Percentiles rank a stretch among this genome's conserved stretches.
phyloP scores from a whole-genome alignment of 1,140 invertebrate genomes.

The Drosophila simulans region DNA sequence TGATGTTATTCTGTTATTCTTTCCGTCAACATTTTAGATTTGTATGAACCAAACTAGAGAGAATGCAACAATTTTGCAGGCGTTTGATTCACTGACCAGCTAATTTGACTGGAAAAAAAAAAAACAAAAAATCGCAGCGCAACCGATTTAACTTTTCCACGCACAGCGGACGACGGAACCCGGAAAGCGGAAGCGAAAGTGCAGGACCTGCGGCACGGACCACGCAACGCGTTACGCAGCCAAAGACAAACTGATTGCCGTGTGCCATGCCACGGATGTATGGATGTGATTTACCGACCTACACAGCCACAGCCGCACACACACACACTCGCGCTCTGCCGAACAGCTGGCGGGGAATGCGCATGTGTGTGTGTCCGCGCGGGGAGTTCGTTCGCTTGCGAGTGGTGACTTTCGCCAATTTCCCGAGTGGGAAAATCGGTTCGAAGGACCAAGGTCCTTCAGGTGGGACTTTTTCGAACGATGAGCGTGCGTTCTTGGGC shows the following conservation, averaged over 20 bases:
- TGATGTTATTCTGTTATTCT: conserved; percentile 10
- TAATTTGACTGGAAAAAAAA: conserved; percentile 13
- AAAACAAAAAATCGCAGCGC: conserved; percentile 4
- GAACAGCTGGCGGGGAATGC: conserved; percentile 61
- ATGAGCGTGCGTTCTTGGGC: background rate
- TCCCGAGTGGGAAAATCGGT: background rate
- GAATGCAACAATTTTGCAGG: conserved; percentile 22
- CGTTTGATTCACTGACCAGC: conserved; percentile 17
- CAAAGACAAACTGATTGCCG: conserved; percentile 82
- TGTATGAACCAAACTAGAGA: background rate
- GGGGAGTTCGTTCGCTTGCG: conserved; percentile 11
- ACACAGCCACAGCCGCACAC: conserved; percentile 36
- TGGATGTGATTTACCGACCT: conserved; percentile 80
- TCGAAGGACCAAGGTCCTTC: background rate
- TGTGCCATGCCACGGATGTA: conserved; percentile 60
- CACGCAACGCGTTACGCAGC: conserved; percentile 80
- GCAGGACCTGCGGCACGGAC: conserved; percentile 43
- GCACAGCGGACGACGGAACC: conserved; percentile 14
- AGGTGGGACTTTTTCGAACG: conserved; percentile 3
- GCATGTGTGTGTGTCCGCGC: conserved; percentile 54
- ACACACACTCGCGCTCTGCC: conserved; percentile 28
- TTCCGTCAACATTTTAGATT: background rate
- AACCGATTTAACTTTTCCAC: conserved; percentile 9
- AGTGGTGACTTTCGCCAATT: conserved; percentile 22
- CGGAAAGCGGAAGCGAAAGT: conserved; percentile 20